Base-by-base conservation (phyloP, 2,797 vertebrate genomes). In the Nothura maculosa region DNA sequence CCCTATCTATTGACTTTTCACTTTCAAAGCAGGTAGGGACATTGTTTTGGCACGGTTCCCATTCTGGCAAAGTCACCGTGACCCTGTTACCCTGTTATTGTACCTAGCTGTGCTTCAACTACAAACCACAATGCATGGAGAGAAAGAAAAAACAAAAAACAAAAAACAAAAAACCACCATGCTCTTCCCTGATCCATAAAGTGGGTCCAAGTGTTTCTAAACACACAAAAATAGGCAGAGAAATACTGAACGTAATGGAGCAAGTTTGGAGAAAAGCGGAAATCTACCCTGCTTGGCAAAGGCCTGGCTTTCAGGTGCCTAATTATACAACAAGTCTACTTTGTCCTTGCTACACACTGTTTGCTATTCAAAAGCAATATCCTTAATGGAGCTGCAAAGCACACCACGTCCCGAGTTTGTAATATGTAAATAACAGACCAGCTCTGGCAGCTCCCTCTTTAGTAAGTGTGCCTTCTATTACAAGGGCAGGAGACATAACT, bases 61-160 rank as follows among this genome's bases (percentile, higher is more conserved):
- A 76, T 32, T 80, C 74, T 81, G 72, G 77, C 72, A 96, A 95
- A 94, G 89, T 93, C 92, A 45, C 69, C 50, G 48, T 93, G 95
- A 96, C 81, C 81, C 34, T 32, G 8, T 36, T 38, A 38, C 38
- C n/a, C n/a, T n/a, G n/a, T n/a, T n/a, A n/a, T n/a, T 27, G 50
- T 42, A 32, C 42, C 43, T 55, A 30, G n/a, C 45, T 48, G 67
- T 64, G 81, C 58, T 67, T 81, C 68, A 79, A 86, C 69, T 75
- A 82, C 68, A 94, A 91, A 38, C 10, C 38, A 38, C 38, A 38
- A 38, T 38, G n/a, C n/a, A n/a, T n/a, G n/a, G n/a, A n/a, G n/a
- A n/a, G n/a, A n/a, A n/a, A n/a, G n/a, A n/a, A n/a, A n/a, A 91
- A 66, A 4, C 12, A 27, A 55, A 94, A 68, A 15, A 27, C 93